phyloP scores from a whole-genome alignment of 2,113 vertebrate species.

The Emydocephalus ijimae region DNA sequence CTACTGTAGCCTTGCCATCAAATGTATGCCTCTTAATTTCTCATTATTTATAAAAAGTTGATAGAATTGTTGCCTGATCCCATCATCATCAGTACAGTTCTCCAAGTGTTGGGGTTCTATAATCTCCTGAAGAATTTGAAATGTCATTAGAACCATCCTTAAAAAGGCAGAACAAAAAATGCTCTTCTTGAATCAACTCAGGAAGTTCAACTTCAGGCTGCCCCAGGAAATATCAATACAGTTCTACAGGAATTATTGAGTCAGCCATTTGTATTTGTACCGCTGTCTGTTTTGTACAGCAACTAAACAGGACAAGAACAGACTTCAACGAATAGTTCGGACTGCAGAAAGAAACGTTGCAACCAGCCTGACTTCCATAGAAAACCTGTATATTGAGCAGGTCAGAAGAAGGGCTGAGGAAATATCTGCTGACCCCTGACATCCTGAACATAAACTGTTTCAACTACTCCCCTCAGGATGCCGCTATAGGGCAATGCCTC shows the following conservation, averaged over 20 bases:
- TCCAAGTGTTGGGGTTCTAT: neutral
- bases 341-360: neutral
- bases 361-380: neutral
- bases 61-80: neutral
- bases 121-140: neutral
- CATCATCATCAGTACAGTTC: neutral
- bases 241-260: neutral
- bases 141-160: neutral
- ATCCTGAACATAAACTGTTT: neutral
- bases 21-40: neutral
- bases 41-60: neutral
- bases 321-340: neutral
- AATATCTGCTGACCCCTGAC: neutral
- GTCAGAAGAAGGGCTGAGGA: neutral
- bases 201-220: neutral
- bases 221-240: neutral
- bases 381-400: neutral
- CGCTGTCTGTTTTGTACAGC: neutral
- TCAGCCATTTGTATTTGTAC: neutral
- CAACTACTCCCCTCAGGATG: neutral
- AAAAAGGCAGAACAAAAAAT: neutral
- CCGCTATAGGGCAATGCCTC: neutral
- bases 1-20: neutral
- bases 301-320: neutral
- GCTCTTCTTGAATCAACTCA: neutral